phyloP scores from a whole-genome alignment of 2,113 vertebrate genomes.

The Chlamydotis undulata region DNA sequence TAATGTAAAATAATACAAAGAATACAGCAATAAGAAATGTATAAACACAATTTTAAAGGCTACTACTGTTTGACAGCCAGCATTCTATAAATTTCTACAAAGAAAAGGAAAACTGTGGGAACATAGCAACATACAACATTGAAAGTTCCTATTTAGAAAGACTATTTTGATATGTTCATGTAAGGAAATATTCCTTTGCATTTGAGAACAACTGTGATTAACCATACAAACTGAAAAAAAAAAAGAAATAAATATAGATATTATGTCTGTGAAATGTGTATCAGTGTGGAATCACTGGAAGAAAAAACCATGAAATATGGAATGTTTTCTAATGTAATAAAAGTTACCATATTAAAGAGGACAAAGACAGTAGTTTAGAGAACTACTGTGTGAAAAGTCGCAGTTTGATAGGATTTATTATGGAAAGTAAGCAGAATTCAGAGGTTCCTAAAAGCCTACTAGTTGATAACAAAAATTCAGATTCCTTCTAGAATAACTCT shows the following conservation, averaged over 20 bases:
- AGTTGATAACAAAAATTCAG: slow-evolving; percentile 42
- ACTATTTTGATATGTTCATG: not conserved
- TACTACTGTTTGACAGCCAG: not conserved
- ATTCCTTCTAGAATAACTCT: not conserved
- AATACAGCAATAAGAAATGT: not conserved
- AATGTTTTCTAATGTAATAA: not conserved
- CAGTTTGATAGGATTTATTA: slow-evolving; percentile 41
- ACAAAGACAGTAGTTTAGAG: slow-evolving; percentile 12
- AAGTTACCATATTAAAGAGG: not conserved
- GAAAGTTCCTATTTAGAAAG: not conserved
- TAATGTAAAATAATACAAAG: not conserved
- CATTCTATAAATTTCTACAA: not conserved
- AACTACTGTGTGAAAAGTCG: slow-evolving; percentile 19
- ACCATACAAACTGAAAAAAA: not conserved
- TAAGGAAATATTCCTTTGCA: not conserved
- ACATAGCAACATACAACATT: not conserved
- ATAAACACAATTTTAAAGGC: not conserved
- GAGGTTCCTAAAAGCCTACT: slow-evolving; percentile 7
- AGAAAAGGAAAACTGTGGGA: not conserved
- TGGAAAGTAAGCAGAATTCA: slow-evolving; percentile 46
- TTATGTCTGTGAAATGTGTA: not conserved
- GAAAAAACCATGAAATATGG: not conserved
- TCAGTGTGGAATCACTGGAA: not conserved
- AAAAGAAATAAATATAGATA: not conserved
- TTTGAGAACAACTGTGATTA: not conserved